Conservation (phyloP, 2,888 invertebrate genomes). For the Cephus sareptanus region DNA sequence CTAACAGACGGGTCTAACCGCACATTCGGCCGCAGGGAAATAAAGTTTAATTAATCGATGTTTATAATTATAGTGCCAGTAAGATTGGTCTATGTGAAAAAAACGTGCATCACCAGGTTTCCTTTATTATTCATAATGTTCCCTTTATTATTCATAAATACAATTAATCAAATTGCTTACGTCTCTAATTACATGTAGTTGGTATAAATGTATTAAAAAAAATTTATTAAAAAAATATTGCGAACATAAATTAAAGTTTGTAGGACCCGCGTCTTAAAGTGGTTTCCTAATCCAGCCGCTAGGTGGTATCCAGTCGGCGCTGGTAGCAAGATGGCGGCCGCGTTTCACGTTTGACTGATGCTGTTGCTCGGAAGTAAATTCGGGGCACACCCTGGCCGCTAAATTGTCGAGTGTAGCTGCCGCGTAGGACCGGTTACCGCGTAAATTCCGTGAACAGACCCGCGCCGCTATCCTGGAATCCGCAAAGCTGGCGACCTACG, state of each 20-base stretch:
- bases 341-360: constrained; percentile 58
- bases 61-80: neutral
- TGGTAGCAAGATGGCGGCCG: constrained; percentile 53
- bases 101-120: neutral
- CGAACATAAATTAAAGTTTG: neutral
- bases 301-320: constrained; percentile 20
- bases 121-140: neutral
- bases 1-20: neutral
- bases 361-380: constrained; percentile 45
- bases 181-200: neutral
- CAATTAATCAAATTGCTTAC: neutral
- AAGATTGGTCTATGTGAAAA: neutral
- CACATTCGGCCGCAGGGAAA: neutral
- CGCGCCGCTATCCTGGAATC: constrained; percentile 25
- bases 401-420: constrained; percentile 32
- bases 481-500: constrained; percentile 19
- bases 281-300: constrained; percentile 7
- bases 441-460: constrained; percentile 20
- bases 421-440: constrained; percentile 14
- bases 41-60: neutral
- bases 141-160: neutral
- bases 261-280: constrained; percentile 13
- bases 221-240: neutral
- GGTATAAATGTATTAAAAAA: neutral
- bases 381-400: constrained; percentile 47